These are phyloP conservation scores for Macaca nemestrina DNA, from an alignment of 2,113 vertebrate species.

Conservation along the genomic window DNA sequence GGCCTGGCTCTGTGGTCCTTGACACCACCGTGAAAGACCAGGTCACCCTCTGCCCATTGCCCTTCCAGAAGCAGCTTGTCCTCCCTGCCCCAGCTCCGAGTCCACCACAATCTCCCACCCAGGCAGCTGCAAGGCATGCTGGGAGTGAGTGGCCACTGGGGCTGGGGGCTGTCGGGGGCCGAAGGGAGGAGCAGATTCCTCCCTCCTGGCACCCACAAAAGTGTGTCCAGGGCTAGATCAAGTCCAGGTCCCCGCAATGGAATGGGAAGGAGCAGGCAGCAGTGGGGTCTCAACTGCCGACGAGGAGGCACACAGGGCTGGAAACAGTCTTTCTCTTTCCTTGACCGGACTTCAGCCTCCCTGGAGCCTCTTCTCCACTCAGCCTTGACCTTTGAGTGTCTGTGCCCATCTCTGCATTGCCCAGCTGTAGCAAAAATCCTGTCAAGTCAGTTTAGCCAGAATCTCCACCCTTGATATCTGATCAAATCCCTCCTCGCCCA, in stretches of 20 bases:
- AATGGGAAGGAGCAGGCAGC: neutral
- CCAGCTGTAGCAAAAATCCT: neutral
- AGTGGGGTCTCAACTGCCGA: neutral
- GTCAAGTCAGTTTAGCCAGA: constrained; percentile 3
- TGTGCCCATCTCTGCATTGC: neutral
- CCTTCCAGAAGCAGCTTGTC: neutral
- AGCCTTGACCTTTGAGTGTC: no score
- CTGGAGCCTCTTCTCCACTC: neutral
- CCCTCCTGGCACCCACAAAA: neutral
- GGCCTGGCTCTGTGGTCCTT: neutral
- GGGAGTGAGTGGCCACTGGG: neutral
- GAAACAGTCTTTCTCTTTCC: neutral
- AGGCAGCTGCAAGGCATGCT: neutral
- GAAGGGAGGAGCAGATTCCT: neutral
- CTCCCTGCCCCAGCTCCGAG: neutral
- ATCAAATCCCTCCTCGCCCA: neutral
- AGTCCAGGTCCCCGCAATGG: neutral
- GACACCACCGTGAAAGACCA: neutral
- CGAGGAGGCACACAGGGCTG: no score
- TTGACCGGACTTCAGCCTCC: no score
- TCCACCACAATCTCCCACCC: neutral
- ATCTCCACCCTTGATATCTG: neutral
- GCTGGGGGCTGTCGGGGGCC: no score
- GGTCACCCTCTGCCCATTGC: neutral
- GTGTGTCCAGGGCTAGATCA: neutral